Evolutionary conservation across 2,888 invertebrate genomes (phyloP).

Genomic region (Limnephilus rhombicus): DNA sequence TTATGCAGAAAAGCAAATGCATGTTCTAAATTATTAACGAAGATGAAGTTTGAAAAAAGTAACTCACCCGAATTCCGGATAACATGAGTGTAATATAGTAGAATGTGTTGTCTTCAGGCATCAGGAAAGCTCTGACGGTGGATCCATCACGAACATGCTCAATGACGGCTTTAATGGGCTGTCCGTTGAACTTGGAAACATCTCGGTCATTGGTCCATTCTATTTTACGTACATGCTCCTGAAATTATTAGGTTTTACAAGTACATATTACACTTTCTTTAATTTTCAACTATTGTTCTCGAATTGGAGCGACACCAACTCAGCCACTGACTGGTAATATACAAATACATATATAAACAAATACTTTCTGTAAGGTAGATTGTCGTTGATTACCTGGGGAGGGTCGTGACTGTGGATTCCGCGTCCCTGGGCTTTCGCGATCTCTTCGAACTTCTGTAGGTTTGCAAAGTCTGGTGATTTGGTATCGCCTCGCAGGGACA

Average conservation of each 20-base stretch:
- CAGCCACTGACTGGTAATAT: too few relatives aligned
- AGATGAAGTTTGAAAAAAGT: neutral
- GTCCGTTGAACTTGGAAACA: constrained; percentile 90
- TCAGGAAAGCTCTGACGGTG: constrained; percentile 92
- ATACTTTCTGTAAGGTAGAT: too few relatives aligned
- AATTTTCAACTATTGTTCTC: too few relatives aligned
- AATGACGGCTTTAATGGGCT: constrained; percentile 94
- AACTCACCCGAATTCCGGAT: constrained; percentile 91
- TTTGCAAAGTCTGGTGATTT: constrained; percentile 78
- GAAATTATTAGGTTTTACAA: constrained; percentile 59
- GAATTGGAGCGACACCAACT: too few relatives aligned
- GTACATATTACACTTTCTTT: too few relatives aligned
- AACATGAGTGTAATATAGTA: constrained; percentile 96
- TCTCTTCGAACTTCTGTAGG: constrained; percentile 92
- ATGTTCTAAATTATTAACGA: neutral
- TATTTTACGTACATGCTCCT: constrained; percentile 89
- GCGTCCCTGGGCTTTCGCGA: constrained; percentile 91
- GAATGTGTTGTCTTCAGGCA: constrained; percentile 84
- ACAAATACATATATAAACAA: too few relatives aligned
- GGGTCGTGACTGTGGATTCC: constrained; percentile 90
- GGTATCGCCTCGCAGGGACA: constrained; percentile 85
- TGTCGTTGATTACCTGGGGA: constrained; percentile 65
- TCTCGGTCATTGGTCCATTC: constrained; percentile 92
- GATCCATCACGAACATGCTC: constrained; percentile 99
- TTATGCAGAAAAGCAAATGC: neutral